phyloP scores from a whole-genome alignment of 2,888 invertebrate genomes.

The Agrochola lychnidis region DNA sequence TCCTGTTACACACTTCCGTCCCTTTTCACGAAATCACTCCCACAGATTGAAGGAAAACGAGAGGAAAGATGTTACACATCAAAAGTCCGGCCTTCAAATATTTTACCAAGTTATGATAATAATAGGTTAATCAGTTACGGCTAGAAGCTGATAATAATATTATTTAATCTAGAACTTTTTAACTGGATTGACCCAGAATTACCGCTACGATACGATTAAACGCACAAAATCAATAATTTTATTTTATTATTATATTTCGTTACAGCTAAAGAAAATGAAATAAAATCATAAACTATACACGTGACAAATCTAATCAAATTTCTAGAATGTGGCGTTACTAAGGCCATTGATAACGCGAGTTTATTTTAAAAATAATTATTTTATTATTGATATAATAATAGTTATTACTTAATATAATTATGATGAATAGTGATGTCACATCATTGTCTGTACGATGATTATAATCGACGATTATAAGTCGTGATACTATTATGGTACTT shows the following conservation, averaged over 20 bases:
- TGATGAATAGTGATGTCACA: constrained; percentile 15
- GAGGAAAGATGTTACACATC: no score
- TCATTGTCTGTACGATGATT: constrained; percentile 14
- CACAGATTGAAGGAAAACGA: no score
- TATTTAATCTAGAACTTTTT: constrained; percentile 2
- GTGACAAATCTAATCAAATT: constrained; percentile 40
- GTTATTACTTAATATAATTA: constrained; percentile 1
- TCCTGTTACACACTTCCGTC: no score
- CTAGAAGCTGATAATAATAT: background rate
- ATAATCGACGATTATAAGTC: constrained; percentile 20
- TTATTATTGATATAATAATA: no score
- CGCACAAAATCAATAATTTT: constrained; percentile 20
- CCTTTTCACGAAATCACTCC: no score
- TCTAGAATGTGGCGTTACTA: constrained; percentile 39
- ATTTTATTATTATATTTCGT: constrained; percentile 23
- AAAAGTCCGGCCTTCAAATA: background rate
- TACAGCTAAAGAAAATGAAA: constrained; percentile 29
- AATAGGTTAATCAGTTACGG: background rate
- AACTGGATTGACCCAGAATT: background rate
- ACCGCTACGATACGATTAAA: background rate
- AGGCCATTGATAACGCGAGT: constrained; percentile 34
- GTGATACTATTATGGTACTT: constrained; percentile 21
- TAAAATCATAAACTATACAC: constrained; percentile 6
- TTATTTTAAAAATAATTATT: constrained; percentile 18
- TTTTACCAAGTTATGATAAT: background rate